Percentiles rank a stretch among this genome's conserved stretches.
phyloP scores from a whole-genome alignment of 2,797 vertebrate species.

The Sebastes variabilis region DNA sequence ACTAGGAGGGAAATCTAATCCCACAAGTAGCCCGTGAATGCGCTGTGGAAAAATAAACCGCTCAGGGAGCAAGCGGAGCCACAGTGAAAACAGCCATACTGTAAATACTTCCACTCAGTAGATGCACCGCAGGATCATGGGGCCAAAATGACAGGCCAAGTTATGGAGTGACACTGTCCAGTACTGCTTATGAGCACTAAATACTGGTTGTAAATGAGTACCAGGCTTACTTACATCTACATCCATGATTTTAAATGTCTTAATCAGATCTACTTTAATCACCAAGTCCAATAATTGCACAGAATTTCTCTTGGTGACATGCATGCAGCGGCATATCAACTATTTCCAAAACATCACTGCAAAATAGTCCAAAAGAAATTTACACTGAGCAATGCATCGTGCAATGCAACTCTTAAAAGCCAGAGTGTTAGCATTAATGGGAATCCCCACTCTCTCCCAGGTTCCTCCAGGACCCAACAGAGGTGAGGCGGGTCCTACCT shows the following conservation, averaged over 20 bases:
- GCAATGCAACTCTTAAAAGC: background rate
- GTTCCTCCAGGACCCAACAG: conserved; percentile 41
- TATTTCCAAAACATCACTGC: background rate
- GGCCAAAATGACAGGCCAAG: conserved; percentile 12
- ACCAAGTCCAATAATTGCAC: background rate
- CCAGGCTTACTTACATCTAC: background rate
- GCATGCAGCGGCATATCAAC: background rate
- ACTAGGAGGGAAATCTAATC: conserved; percentile 60
- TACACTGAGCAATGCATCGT: background rate
- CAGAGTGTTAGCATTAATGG: conserved; percentile 14
- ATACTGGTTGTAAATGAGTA: background rate
- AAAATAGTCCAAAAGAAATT: conserved; percentile 16
- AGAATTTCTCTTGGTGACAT: background rate
- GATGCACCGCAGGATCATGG: conserved; percentile 47
- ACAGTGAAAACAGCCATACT: conserved; percentile 60
- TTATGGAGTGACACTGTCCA: conserved; percentile 23
- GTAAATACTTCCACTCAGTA: conserved; percentile 63
- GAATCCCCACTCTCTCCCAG: conserved; percentile 30
- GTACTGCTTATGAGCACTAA: background rate
- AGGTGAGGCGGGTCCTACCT: conserved; percentile 85
- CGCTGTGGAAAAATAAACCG: conserved; percentile 70
- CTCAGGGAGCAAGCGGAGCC: conserved; percentile 47
- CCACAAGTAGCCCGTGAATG: conserved; percentile 57
- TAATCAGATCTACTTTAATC: conserved; percentile 1
- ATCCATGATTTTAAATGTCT: background rate